Conservation (phyloP, 2,888 invertebrate species). For the Diaphora mendica region DNA sequence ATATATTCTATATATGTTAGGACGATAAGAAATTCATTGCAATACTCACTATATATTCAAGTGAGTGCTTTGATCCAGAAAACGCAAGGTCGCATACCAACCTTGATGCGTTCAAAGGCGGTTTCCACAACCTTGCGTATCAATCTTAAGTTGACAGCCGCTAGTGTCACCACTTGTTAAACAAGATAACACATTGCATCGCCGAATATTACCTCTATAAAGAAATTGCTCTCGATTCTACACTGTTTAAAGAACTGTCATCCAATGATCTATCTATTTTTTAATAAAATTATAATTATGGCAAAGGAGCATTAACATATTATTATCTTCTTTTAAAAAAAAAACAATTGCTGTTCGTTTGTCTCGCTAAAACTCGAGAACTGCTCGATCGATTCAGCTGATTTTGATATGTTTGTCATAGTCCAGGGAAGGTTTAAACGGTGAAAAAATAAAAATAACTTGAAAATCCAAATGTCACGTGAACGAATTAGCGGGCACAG, state of each 20-base stretch:
- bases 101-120: conserved; percentile 62
- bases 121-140: conserved; percentile 76
- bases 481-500: too few species aligned
- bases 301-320: not conserved
- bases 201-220: conserved; percentile 31
- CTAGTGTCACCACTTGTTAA: conserved; percentile 55
- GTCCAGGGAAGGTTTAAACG: too few species aligned
- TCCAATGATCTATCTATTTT: conserved; percentile 18
- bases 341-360: too few species aligned
- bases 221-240: conserved; percentile 22
- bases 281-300: conserved; percentile 15
- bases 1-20: too few species aligned
- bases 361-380: too few species aligned
- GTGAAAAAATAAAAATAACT: too few species aligned
- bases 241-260: conserved; percentile 18
- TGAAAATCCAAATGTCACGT: too few species aligned
- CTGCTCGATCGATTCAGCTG: too few species aligned
- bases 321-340: too few species aligned
- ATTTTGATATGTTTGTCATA: too few species aligned
- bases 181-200: conserved; percentile 65
- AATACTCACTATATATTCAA: not conserved
- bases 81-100: conserved; percentile 58
- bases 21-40: not conserved
- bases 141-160: conserved; percentile 73
- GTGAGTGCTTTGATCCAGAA: conserved; percentile 1